Evolutionary conservation across 2,888 invertebrate genomes (phyloP), one percentile per base, ranked within the genome.

Genomic region (Synanthedon formicaeformis): DNA sequence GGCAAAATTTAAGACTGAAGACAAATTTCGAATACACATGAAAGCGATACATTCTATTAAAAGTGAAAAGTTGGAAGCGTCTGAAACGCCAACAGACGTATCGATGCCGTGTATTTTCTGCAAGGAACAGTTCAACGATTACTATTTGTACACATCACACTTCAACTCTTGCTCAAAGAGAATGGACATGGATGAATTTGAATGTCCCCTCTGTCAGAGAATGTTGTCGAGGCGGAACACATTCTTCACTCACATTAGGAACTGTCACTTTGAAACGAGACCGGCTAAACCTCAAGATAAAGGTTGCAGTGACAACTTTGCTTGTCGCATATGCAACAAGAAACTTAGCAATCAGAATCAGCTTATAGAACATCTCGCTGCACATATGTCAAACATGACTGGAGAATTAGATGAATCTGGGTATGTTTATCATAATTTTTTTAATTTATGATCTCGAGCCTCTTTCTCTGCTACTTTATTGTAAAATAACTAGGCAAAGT

Each of bases 11-110:
- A 84, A 84, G 60, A 69, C 71, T 1, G 50, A 73, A 0, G 84
- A 83, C 0, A 79, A 79, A 55, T 61, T 87, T 8, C 74, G 78
- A 52, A 83, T 83, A 54, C 87, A 87, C 57, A 76, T 86, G 71
- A 71, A 72, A 51, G 69, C 81, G 0, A 73, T 77, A 1, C 87
- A 87, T 58, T 45, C n/a, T 8, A 45, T 45, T 4, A 45, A 45
- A 45, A 45, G 14, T 45, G 45, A 45, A 8, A 60, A 55, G 12
- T 12, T 53, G 3, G 51, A 56, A 12, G n/a, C 12, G 12, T 10
- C 41, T 54, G 0, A 56, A 52, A 18, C 48, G 57, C 5, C 45
- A 6, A 6, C 5, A 59, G 34, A 62, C 55, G 61, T 69, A 1
- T 41, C 64, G 2, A 71, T 85, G 0, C 84, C 86, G 1, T 87